Percentiles rank a stretch among this genome's conserved stretches.
These are phyloP conservation scores for Pteruthius melanotis DNA, from an alignment of 2,113 vertebrate species.

Conservation along the genomic window DNA sequence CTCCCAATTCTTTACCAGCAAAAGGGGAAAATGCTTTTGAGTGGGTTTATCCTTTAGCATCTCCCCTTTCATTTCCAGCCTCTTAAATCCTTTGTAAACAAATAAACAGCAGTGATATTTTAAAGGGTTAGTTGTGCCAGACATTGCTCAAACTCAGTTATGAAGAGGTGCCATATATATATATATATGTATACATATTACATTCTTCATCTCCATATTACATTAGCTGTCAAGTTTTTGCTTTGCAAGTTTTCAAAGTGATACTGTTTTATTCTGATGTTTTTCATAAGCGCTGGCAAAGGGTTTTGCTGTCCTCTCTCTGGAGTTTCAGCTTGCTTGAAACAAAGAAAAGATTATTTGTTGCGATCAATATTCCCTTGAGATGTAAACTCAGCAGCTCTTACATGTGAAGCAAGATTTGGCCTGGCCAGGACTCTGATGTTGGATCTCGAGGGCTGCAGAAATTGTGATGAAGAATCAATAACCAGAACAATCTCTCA, in stretches of 20 bases:
- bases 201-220: not conserved
- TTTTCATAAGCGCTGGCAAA: not conserved
- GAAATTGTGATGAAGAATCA: conserved; percentile 28
- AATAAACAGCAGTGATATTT: not conserved
- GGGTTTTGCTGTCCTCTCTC: not conserved
- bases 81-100: not conserved
- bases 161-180: not conserved
- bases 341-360: not conserved
- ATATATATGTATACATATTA: not conserved
- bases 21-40: not conserved
- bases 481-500: conserved; percentile 11
- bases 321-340: not conserved
- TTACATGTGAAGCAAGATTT: not conserved
- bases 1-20: not conserved
- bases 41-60: not conserved
- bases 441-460: not conserved
- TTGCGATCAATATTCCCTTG: conserved; percentile 36
- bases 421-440: not conserved
- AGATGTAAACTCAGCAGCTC: conserved; percentile 26
- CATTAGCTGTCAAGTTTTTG: not conserved
- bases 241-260: not conserved
- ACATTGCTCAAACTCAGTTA: not conserved
- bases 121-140: not conserved
- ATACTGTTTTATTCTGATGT: not conserved
- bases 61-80: not conserved